Percentiles rank a stretch among this genome's conserved stretches.
Conservation (phyloP, 2,888 invertebrate species). For the Glaucopsyche alexis region DNA sequence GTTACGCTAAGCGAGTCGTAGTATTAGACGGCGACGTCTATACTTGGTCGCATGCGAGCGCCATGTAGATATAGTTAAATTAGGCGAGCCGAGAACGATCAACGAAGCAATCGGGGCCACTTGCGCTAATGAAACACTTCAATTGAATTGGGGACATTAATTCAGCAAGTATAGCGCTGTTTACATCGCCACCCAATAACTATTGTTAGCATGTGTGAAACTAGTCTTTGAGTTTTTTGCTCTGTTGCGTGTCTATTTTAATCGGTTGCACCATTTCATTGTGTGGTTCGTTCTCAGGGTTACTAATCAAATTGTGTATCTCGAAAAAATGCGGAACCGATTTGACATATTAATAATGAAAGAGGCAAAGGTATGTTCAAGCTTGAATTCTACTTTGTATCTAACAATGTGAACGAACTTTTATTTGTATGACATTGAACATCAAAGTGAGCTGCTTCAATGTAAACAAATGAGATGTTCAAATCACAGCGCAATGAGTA, state of each 20-base stretch:
- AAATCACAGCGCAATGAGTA: conserved; percentile 1
- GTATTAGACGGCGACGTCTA: conserved; percentile 24
- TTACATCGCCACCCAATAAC: conserved; percentile 58
- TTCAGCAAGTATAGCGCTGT: conserved; percentile 64
- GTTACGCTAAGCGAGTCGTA: not conserved
- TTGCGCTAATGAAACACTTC: conserved; percentile 79
- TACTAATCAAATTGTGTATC: not conserved
- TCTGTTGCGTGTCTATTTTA: conserved; percentile 22
- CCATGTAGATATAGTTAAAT: conserved; percentile 52
- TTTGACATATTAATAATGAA: conserved; percentile 18
- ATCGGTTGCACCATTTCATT: conserved; percentile 28
- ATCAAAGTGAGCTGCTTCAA: conserved; percentile 3
- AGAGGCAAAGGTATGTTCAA: not conserved
- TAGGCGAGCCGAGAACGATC: conserved; percentile 51
- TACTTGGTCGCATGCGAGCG: conserved; percentile 47
- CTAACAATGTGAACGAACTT: conserved; percentile 11
- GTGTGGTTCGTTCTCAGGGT: conserved; percentile 14
- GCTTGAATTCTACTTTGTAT: not conserved
- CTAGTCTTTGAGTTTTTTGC: conserved; percentile 24
- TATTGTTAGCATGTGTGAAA: conserved; percentile 44
- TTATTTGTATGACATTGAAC: not conserved
- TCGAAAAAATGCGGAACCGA: conserved; percentile 28
- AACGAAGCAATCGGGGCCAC: conserved; percentile 79
- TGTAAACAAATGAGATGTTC: not conserved
- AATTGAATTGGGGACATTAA: conserved; percentile 79